Conservation (phyloP, 2,888 invertebrate species). For the Salticus scenicus region DNA sequence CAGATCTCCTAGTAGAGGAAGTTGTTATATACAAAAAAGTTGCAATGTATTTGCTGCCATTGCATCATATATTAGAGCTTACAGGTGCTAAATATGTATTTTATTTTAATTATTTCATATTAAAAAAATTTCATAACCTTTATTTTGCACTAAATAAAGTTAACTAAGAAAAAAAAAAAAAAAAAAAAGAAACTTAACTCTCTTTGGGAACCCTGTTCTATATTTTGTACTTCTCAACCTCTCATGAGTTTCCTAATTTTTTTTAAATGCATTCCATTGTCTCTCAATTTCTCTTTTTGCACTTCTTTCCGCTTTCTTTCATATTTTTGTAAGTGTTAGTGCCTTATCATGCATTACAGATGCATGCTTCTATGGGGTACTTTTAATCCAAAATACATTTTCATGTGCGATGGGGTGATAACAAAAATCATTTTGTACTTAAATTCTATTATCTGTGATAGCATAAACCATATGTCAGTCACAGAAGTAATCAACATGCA, state of each 20-base stretch:
- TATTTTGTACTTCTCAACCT: neutral
- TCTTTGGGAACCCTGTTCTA: neutral
- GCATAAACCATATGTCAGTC: conserved; percentile 62
- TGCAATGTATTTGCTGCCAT: too few species aligned
- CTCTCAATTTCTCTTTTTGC: conserved; percentile 32
- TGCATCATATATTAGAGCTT: too few species aligned
- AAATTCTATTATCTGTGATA: conserved; percentile 69
- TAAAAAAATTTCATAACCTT: too few species aligned
- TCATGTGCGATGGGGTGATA: conserved; percentile 66
- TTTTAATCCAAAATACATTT: conserved; percentile 46
- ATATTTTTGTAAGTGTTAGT: conserved; percentile 55
- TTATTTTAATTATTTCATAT: too few species aligned
- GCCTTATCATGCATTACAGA: conserved; percentile 62
- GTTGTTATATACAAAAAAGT: too few species aligned
- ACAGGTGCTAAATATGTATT: too few species aligned
- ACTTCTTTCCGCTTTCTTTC: conserved; percentile 30
- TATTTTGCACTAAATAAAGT: too few species aligned
- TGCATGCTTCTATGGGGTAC: conserved; percentile 58
- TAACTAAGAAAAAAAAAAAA: too few species aligned
- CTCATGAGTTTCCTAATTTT: conserved; percentile 4
- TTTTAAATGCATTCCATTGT: conserved; percentile 56
- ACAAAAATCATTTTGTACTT: conserved; percentile 69
- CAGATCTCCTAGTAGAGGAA: too few species aligned
- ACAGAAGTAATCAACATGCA: conserved; percentile 62
- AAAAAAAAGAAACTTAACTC: too few species aligned